These are phyloP conservation scores for Cetonia aurata DNA, from an alignment of 2,888 invertebrate genomes.

Conservation along the genomic window DNA sequence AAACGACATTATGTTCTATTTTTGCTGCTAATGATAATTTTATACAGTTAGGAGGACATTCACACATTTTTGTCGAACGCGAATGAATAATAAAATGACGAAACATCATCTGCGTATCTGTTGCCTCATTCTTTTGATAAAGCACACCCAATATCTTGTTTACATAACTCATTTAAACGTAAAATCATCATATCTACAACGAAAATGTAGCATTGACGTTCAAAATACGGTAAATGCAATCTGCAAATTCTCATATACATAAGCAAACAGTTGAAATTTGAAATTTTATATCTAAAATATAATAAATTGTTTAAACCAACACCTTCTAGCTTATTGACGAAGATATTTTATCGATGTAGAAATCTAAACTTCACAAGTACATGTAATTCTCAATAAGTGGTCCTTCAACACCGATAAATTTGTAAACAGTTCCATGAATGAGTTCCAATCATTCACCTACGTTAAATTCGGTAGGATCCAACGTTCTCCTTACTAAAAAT, in stretches of 20 bases:
- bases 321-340: background rate
- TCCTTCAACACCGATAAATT: background rate
- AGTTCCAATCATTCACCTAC: too few species aligned
- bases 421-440: too few species aligned
- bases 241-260: too few species aligned
- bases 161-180: background rate
- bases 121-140: slow-evolving; percentile 6
- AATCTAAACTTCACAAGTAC: background rate
- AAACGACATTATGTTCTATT: slow-evolving; percentile 11
- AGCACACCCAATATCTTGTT: background rate
- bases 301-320: slow-evolving; percentile 2
- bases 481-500: background rate
- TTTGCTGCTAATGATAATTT: slow-evolving; percentile 14
- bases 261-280: too few species aligned
- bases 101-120: background rate
- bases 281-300: background rate
- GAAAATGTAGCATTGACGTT: too few species aligned
- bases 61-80: background rate
- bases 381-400: background rate
- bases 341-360: background rate
- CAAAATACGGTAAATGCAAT: too few species aligned
- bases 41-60: slow-evolving; percentile 13
- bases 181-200: too few species aligned
- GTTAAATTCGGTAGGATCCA: too few species aligned
- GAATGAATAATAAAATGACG: slow-evolving; percentile 13